Evolutionary conservation across 2,888 invertebrate genomes (phyloP).

Genomic region (Pandemis corylana): DNA sequence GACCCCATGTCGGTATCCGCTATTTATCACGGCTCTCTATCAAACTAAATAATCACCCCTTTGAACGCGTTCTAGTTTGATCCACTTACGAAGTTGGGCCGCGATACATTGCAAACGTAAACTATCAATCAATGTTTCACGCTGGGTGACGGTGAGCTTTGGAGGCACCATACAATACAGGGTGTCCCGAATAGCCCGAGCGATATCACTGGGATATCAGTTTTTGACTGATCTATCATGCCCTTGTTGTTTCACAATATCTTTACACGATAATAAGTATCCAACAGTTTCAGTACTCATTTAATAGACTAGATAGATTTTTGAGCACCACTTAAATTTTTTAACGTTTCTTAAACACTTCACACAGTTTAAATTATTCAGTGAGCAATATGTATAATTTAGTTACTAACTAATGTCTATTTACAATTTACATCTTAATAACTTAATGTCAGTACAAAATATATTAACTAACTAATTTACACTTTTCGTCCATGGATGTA

Average conservation of each 20-base stretch:
- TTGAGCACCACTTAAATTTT: background rate
- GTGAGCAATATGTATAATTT: background rate
- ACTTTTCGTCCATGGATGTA: conserved; percentile 74
- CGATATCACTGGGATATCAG: too few species aligned
- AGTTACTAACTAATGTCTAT: background rate
- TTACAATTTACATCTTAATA: conserved; percentile 15
- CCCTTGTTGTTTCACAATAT: too few species aligned
- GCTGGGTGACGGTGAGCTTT: background rate
- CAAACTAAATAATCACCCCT: background rate
- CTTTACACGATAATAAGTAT: background rate
- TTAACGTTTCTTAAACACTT: background rate
- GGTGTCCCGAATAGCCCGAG: background rate
- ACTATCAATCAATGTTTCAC: background rate
- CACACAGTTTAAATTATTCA: background rate
- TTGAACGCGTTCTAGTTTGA: background rate
- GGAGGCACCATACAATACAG: background rate
- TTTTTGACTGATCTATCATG: too few species aligned
- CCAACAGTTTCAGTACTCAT: background rate
- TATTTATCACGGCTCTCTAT: background rate
- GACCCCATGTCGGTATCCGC: background rate
- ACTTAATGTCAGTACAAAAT: conserved; percentile 12
- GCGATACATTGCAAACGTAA: background rate
- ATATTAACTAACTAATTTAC: conserved; percentile 46
- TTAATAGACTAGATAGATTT: background rate
- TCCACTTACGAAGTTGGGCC: background rate